A percentile compares a stretch with the other conserved stretches of the same genome.
These are phyloP conservation scores for Spilarctia lutea DNA, from an alignment of 2,888 invertebrate species.

Conservation along the genomic window DNA sequence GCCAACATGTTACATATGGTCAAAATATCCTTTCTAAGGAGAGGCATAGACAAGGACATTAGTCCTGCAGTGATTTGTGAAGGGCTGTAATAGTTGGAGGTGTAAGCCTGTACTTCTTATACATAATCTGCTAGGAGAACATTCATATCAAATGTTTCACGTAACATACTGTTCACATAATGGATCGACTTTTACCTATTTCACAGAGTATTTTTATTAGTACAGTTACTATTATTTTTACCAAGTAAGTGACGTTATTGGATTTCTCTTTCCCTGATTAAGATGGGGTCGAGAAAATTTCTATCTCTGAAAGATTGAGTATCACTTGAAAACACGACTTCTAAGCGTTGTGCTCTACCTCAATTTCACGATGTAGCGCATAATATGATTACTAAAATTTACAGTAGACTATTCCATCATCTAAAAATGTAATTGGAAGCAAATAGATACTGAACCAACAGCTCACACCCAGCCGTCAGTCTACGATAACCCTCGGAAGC, in stretches of 20 bases:
- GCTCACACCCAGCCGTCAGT: neutral
- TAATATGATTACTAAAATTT: too few relatives aligned
- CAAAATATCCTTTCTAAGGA: neutral
- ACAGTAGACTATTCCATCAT: too few relatives aligned
- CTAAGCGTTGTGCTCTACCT: too few relatives aligned
- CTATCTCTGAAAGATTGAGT: neutral
- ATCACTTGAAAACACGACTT: neutral
- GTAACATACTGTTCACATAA: neutral
- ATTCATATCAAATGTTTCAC: neutral
- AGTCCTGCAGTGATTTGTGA: too few relatives aligned
- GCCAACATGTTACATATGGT: too few relatives aligned
- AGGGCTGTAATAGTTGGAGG: too few relatives aligned
- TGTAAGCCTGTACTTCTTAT: too few relatives aligned
- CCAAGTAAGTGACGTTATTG: neutral
- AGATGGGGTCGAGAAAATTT: neutral
- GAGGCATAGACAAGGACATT: too few relatives aligned
- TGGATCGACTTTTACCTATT: neutral
- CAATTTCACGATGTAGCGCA: too few relatives aligned
- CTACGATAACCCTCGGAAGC: slow-evolving; percentile 3
- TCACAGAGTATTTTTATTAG: neutral
- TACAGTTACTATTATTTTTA: neutral
- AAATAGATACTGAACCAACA: slow-evolving; percentile 9
- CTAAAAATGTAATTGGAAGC: neutral
- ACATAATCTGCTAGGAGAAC: too few relatives aligned
- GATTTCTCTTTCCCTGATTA: too few relatives aligned